Conservation (phyloP, 2,888 invertebrate species). For the Conistra vaccinii region DNA sequence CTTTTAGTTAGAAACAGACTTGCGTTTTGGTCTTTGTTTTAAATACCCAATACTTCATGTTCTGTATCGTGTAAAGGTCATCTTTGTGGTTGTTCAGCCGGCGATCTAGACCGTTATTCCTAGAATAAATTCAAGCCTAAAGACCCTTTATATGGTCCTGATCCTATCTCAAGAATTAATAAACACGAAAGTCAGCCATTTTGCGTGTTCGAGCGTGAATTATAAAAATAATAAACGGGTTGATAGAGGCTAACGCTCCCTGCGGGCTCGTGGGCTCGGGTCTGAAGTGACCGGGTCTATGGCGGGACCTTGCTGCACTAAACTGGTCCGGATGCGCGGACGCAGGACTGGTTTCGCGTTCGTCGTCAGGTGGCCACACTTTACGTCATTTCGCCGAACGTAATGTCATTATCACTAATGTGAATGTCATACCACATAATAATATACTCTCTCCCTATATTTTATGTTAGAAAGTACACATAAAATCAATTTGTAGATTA, state of each 20-base stretch:
- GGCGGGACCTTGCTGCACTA: conserved; percentile 85
- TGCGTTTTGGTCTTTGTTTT: conserved; percentile 5
- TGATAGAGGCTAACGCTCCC: conserved; percentile 75
- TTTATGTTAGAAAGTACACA: conserved; percentile 51
- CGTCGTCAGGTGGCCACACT: conserved; percentile 76
- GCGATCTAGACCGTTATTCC: not conserved
- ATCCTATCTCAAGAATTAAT: conserved; percentile 41
- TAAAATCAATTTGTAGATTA: conserved; percentile 37
- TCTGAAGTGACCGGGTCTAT: conserved; percentile 73
- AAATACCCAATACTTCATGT: not conserved
- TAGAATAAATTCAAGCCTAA: conserved; percentile 3
- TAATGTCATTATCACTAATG: conserved; percentile 72
- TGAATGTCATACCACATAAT: conserved; percentile 42
- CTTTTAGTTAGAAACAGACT: conserved; percentile 25
- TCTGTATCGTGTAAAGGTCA: conserved; percentile 16
- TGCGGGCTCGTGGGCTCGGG: conserved; percentile 48
- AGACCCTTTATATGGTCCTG: conserved; percentile 4
- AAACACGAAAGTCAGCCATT: conserved; percentile 62
- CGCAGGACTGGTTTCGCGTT: conserved; percentile 80
- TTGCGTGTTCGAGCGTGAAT: conserved; percentile 67
- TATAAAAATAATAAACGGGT: conserved; percentile 76
- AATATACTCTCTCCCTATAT: conserved; percentile 60
- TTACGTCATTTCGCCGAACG: conserved; percentile 80
- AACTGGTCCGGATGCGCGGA: conserved; percentile 64
- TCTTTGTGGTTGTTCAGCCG: not conserved